These are phyloP conservation scores for Loriculus beryllinus DNA, from an alignment of 2,797 vertebrate species.

Conservation along the genomic window DNA sequence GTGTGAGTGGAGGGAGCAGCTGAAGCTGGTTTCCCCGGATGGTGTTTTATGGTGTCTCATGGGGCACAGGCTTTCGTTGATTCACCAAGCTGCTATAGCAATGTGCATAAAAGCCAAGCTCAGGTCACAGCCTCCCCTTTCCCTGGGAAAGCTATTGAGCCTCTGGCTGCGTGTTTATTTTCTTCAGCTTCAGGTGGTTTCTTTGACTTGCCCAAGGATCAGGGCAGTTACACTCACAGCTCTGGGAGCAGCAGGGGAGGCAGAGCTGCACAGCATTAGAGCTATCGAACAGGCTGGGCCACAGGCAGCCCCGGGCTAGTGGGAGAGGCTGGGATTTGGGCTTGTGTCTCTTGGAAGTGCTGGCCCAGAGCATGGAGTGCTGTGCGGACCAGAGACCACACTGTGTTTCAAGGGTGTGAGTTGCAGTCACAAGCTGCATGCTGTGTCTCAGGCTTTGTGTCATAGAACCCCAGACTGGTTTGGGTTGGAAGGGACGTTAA, in stretches of 20 bases:
- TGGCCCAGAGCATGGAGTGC: not conserved
- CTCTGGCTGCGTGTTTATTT: not conserved
- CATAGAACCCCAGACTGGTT: not conserved
- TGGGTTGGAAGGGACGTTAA: not conserved
- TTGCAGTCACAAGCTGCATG: not conserved
- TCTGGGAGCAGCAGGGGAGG: not conserved
- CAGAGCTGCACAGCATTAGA: not conserved
- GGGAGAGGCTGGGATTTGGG: not conserved
- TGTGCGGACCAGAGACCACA: not conserved
- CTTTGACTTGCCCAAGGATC: not conserved
- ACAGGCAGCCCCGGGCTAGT: rapidly evolving
- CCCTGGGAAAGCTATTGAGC: not conserved
- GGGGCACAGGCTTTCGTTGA: not conserved
- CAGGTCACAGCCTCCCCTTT: not conserved
- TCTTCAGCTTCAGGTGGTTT: not conserved
- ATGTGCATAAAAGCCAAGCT: not conserved
- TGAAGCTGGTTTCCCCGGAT: rapidly evolving
- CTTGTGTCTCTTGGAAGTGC: not conserved
- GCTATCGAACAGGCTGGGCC: not conserved
- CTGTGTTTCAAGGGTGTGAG: not conserved
- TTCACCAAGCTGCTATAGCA: not conserved
- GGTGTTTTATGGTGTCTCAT: rapidly evolving
- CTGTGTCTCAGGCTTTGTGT: not conserved
- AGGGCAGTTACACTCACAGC: not conserved
- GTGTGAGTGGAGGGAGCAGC: not conserved